phyloP scores from a whole-genome alignment of 2,797 vertebrate genomes.

The Danio choprae region DNA sequence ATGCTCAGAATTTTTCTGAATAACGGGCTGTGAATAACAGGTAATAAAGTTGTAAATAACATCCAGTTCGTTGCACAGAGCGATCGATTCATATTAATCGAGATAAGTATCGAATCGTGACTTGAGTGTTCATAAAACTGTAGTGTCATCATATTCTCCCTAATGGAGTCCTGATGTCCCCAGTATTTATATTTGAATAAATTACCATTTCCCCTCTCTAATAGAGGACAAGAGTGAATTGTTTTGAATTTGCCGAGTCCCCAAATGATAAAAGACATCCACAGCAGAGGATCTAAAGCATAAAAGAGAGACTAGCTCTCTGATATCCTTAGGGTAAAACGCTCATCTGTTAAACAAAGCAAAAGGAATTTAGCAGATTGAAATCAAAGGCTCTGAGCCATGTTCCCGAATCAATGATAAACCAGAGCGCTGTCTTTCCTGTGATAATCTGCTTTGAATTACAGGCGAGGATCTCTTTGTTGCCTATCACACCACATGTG shows the following conservation, averaged over 20 bases:
- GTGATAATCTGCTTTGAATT: slow-evolving; percentile 54
- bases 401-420: slow-evolving; percentile 40
- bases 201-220: not conserved
- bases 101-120: too few species aligned
- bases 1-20: too few species aligned
- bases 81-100: too few species aligned
- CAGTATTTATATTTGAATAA: not conserved
- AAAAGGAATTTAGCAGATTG: slow-evolving; percentile 60
- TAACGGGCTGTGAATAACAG: too few species aligned
- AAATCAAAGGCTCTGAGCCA: slow-evolving; percentile 61
- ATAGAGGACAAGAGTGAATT: not conserved
- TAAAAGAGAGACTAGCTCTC: slow-evolving; percentile 5
- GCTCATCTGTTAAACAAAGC: slow-evolving; percentile 53
- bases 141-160: too few species aligned
- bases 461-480: slow-evolving; percentile 47
- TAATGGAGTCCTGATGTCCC: not conserved
- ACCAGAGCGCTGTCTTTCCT: slow-evolving; percentile 45
- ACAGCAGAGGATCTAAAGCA: slow-evolving; percentile 26
- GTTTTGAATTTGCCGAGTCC: not conserved
- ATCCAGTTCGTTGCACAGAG: too few species aligned
- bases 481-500: slow-evolving; percentile 50
- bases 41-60: too few species aligned
- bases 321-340: slow-evolving; percentile 64
- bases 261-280: not conserved
- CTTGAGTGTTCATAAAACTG: too few species aligned